Percentiles rank a stretch among this genome's conserved stretches.
Evolutionary conservation across 2,888 invertebrate genomes (phyloP).

Genomic region (Carabus problematicus): DNA sequence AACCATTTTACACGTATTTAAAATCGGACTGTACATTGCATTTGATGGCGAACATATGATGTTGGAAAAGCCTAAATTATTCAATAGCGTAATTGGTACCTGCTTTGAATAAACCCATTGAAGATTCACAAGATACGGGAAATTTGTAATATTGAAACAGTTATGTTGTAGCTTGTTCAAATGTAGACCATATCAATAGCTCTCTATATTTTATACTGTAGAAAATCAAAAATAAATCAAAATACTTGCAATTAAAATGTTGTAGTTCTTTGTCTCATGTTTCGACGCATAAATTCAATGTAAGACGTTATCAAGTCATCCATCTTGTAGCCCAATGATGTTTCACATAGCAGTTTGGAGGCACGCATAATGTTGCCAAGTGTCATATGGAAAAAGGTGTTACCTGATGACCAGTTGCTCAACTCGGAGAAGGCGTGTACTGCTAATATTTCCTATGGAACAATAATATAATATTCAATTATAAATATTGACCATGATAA

Average conservation of each 20-base stretch:
- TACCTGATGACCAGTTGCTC: constrained; percentile 95
- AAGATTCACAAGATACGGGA: too few species aligned
- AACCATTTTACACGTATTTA: constrained; percentile 45
- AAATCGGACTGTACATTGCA: constrained; percentile 47
- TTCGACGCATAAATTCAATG: constrained; percentile 65
- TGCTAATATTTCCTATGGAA: constrained; percentile 75
- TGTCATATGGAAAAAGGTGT: constrained; percentile 93
- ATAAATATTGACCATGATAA: neutral
- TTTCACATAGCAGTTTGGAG: constrained; percentile 88
- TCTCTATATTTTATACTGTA: neutral
- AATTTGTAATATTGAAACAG: too few species aligned
- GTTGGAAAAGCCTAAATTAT: constrained; percentile 46
- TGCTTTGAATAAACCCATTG: constrained; percentile 29
- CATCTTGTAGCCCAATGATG: constrained; percentile 94
- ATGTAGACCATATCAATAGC: neutral
- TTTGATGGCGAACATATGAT: constrained; percentile 48
- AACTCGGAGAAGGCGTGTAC: constrained; percentile 88
- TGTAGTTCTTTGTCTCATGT: constrained; percentile 37
- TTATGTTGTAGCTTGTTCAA: too few species aligned
- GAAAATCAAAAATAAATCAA: constrained; percentile 5
- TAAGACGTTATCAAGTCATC: constrained; percentile 95
- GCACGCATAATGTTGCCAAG: constrained; percentile 94
- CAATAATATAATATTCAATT: constrained; percentile 27
- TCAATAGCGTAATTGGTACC: constrained; percentile 43
- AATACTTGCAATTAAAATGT: constrained; percentile 9